Evolutionary conservation across 2,888 invertebrate species (phyloP).

Genomic region (Hydrotaea cyrtoneurina): DNA sequence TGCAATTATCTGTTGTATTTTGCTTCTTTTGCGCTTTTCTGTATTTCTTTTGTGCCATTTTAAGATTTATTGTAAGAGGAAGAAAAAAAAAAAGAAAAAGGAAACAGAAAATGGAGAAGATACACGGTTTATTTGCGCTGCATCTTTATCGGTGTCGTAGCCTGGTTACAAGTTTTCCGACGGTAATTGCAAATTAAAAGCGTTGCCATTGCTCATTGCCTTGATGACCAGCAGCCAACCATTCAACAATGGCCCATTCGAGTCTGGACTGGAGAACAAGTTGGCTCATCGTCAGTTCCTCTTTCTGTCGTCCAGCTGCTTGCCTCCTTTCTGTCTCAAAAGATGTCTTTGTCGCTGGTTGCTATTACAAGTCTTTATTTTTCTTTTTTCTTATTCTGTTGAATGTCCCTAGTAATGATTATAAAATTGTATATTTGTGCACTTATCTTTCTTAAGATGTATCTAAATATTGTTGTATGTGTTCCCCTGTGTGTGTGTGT

Average conservation of each 20-base stretch:
- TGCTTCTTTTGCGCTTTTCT: neutral
- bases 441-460: no score
- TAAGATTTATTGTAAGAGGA: slow-evolving; percentile 36
- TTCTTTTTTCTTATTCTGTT: neutral
- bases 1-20: neutral
- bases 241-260: neutral
- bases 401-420: neutral
- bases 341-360: neutral
- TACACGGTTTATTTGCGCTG: neutral
- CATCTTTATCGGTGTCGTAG: neutral
- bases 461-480: neutral
- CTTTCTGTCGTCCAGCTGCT: neutral
- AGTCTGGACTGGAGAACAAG: neutral
- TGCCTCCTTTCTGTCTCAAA: neutral
- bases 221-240: neutral
- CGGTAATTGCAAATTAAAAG: slow-evolving; percentile 59
- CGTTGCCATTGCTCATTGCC: neutral
- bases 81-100: neutral
- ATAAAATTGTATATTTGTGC: neutral
- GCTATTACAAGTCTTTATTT: neutral
- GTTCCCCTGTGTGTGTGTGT: neutral
- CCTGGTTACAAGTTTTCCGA: slow-evolving; percentile 48
- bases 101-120: no score
- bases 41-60: slow-evolving; percentile 1
- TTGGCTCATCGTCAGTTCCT: neutral